Evolutionary conservation across 2,888 invertebrate genomes (phyloP), one percentile per base, ranked within the genome.

Genomic region (Noctua janthina): DNA sequence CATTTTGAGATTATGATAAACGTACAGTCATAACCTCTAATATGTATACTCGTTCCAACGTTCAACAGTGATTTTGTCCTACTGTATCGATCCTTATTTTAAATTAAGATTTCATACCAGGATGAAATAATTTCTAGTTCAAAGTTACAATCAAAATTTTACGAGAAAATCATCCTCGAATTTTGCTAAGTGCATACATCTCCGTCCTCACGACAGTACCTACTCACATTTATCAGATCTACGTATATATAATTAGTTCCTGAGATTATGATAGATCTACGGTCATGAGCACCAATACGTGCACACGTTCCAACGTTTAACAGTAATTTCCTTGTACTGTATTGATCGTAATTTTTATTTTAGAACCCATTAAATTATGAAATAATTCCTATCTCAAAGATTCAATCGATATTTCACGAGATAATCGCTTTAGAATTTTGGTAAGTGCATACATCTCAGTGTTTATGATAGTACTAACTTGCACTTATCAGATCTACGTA

Each of bases 1-100:
- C 20, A 39, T 66, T 66, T 20, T 39, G 13, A 46, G 46, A 68
- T 46, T 49, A 68, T n/a, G 68, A 68, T 68, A 68, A 68, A n/a
- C n/a, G 46, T 68, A 68, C 68, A 68, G 46, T 68, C 46, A 17
- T 46, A 49, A 29, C n/a, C 68, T 1, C 8, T 29, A n/a, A 46
- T 46, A 68, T 29, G 4, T n/a, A 10, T 17, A 29, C 46, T n/a
- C 46, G 68, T 68, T 68, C 68, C 68, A 17, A 68, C 1, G 4
- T 15, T 46, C 2, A 4, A 10, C n/a, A 46, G 46, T n/a, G 4
- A 4, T 46, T 46, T 29, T 4, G 8, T n/a, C 4, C 0, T n/a
- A 17, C n/a, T 10, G 10, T 46, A 23, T 68, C 15, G 4, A 17
- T 46, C 6, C 4, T n/a, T 17, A 46, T 68, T 49, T n/a, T 46